Evolutionary conservation across 2,797 vertebrate genomes (phyloP).

Genomic region (Atherinosoma microstoma): DNA sequence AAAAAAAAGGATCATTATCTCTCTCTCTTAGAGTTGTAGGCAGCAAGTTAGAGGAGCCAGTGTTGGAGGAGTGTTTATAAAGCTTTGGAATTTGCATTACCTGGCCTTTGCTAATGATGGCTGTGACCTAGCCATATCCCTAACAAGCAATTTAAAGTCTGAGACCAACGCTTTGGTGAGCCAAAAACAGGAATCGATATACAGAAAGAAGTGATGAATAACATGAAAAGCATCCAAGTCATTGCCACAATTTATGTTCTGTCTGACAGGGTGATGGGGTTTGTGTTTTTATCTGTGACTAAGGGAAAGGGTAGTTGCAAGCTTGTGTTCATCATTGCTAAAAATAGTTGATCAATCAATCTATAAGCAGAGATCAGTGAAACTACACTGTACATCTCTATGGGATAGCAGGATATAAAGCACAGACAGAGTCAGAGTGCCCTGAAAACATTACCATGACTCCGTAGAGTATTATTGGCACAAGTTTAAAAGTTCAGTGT

Average conservation of each 20-base stretch:
- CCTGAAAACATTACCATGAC: conserved; percentile 9
- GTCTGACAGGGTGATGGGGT: not conserved
- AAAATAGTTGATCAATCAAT: not conserved
- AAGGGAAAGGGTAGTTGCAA: not conserved
- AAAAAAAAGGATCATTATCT: not conserved
- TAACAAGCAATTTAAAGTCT: conserved; percentile 1
- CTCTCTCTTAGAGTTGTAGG: not conserved
- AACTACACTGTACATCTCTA: not conserved
- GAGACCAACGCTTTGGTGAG: not conserved
- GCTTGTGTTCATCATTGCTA: not conserved
- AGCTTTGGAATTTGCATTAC: not conserved
- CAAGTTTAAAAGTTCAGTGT: not conserved
- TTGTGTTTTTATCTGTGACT: not conserved
- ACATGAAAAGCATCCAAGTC: not conserved
- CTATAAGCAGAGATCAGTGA: not conserved
- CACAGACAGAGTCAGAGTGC: not conserved
- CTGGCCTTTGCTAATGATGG: not conserved
- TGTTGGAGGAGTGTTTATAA: not conserved
- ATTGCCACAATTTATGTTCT: not conserved
- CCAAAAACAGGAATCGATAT: not conserved
- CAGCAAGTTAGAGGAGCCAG: not conserved
- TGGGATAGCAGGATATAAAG: not conserved
- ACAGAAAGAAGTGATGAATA: not conserved
- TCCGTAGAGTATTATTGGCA: not conserved
- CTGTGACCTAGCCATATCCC: not conserved